These are phyloP conservation scores for Hyperoodon ampullatus DNA, from an alignment of 2,113 vertebrate genomes.

Conservation along the genomic window DNA sequence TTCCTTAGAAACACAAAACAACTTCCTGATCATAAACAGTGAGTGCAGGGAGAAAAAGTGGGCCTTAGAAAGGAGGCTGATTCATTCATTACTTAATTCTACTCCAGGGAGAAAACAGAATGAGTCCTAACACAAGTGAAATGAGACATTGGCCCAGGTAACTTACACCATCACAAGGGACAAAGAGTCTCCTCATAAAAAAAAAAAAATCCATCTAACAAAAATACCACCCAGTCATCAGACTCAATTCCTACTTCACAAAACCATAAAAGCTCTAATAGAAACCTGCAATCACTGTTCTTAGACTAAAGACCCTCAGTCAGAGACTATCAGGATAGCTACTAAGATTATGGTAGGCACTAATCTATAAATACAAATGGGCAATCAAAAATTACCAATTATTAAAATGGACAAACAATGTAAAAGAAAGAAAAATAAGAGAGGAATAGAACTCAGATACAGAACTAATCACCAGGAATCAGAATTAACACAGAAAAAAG, in stretches of 20 bases:
- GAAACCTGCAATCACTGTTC: neutral
- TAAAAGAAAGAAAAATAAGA: neutral
- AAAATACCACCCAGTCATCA: neutral
- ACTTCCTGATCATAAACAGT: neutral
- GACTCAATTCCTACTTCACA: neutral
- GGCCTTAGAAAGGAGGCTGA: neutral
- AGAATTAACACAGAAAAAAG: neutral
- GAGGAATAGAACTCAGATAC: neutral
- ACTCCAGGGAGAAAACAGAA: neutral
- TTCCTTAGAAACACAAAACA: neutral
- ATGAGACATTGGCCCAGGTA: neutral
- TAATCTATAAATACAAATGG: neutral
- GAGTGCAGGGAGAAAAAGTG: neutral
- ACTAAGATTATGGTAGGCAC: neutral
- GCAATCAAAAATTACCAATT: neutral
- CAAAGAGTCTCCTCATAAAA: neutral
- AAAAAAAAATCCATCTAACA: neutral
- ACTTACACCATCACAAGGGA: neutral
- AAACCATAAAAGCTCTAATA: neutral
- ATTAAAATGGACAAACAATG: neutral
- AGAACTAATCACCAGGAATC: neutral
- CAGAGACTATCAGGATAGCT: neutral
- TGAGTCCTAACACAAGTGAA: neutral
- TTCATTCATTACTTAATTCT: neutral
- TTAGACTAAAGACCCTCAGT: neutral